phyloP scores from a whole-genome alignment of 1,140 invertebrate genomes.

The Lepidurus arcticus region DNA sequence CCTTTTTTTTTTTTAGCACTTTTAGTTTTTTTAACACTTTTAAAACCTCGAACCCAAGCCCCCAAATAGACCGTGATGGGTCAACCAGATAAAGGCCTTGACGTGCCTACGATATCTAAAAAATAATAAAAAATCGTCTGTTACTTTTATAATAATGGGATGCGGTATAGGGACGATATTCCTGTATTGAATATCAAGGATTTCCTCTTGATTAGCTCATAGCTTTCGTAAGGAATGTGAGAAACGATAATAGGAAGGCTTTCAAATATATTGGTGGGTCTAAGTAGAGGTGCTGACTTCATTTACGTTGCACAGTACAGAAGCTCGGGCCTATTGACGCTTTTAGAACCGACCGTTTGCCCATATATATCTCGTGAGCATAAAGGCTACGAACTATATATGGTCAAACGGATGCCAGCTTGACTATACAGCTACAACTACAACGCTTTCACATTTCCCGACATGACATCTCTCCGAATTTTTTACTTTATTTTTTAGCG shows the following conservation, averaged over 20 bases:
- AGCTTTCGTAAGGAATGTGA: not conserved
- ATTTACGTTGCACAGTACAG: not conserved
- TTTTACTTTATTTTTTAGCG: too few species aligned
- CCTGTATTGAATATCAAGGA: not conserved
- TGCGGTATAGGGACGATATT: not conserved
- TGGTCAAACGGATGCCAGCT: not conserved
- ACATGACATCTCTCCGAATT: too few species aligned
- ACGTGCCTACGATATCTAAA: not conserved
- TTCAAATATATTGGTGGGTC: constrained; percentile 2
- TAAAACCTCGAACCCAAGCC: not conserved
- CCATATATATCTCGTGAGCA: constrained; percentile 8
- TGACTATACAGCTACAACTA: not conserved
- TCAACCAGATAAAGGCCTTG: not conserved
- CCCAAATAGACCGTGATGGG: not conserved
- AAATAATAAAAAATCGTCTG: not conserved
- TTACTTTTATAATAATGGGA: too few species aligned
- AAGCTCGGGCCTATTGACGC: not conserved
- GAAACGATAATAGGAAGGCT: not conserved
- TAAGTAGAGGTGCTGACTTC: constrained; percentile 8
- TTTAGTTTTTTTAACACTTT: not conserved
- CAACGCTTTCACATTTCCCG: not conserved
- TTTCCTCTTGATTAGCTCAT: not conserved
- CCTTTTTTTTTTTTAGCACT: not conserved
- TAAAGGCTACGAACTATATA: not conserved
- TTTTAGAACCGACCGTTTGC: not conserved